Evolutionary conservation across 2,113 vertebrate species (phyloP), one percentile per base, ranked within the genome.

Genomic region (Panurus biarmicus): DNA sequence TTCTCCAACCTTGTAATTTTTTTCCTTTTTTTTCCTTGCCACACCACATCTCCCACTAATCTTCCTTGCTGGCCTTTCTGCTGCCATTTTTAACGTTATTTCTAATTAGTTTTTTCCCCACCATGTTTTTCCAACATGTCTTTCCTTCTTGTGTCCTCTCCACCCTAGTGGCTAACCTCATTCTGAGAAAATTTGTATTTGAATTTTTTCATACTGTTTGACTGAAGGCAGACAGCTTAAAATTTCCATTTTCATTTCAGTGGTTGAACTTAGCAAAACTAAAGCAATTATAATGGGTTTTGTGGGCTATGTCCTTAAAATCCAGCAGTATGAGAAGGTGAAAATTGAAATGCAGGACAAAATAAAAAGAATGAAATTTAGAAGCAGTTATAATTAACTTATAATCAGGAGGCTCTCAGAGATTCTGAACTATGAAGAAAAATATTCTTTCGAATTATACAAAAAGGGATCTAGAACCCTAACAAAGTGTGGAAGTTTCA

Each of bases 391-490:
- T 28, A 81, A 86, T 90, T 60, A 92, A 85, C 93, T 77, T n/a
- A n/a, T n/a, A 79, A 90, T 66, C 54, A 73, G 57, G 21, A 86
- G 4, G 7, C 3, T 7, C 54, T 76, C 57, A 53, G 66, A 77
- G 60, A 50, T 48, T 61, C 29, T 89, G 71, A 87, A 69, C 93
- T 89, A 60, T 73, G 73, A 61, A 44, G 14, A 67, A 35, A 96
- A 92, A 60, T 14, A 35, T 26, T 85, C 7, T 58, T 60, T 40
- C 73, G 72, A 95, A 85, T 80, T 76, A 82, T 82, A 44, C 33
- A 78, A 26, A 85, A 85, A 87, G 44, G 44, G 24, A 48, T 57
- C 83, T n/a, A 76, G 45, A 76, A 38, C 5, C 19, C 10, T 69
- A 73, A 88, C 14, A 73, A 76, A 6, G 2, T 38, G 35, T 38